phyloP scores from a whole-genome alignment of 2,888 invertebrate species.

The Cynaeus angustus region DNA sequence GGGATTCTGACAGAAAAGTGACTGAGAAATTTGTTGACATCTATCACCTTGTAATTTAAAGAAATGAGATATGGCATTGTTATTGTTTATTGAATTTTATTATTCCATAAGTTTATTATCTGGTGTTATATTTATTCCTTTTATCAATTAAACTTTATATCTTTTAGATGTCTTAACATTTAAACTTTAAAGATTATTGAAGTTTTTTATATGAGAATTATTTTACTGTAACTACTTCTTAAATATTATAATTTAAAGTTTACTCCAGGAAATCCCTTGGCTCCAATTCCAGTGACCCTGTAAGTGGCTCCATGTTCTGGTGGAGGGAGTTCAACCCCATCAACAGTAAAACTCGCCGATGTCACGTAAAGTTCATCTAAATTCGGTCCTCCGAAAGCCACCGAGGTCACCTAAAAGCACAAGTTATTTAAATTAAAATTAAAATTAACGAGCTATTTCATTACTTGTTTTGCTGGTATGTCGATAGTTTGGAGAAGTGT shows the following conservation, averaged over 20 bases:
- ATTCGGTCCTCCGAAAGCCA: conserved; percentile 61
- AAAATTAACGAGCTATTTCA: background rate
- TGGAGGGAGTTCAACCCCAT: conserved; percentile 50
- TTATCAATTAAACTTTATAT: too few relatives aligned
- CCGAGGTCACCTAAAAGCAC: conserved; percentile 59
- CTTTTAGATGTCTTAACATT: too few relatives aligned
- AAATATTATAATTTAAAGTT: conserved; percentile 64
- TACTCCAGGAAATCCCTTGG: conserved; percentile 66
- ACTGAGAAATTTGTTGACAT: background rate
- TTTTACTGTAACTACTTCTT: too few relatives aligned
- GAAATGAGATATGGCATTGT: too few relatives aligned
- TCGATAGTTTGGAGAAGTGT: conserved; percentile 76
- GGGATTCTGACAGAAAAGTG: conserved; percentile 10
- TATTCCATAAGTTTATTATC: too few relatives aligned
- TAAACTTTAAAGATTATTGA: too few relatives aligned
- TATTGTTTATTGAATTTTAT: too few relatives aligned
- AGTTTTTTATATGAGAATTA: too few relatives aligned
- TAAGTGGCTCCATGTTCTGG: conserved; percentile 68
- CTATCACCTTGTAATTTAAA: too few relatives aligned
- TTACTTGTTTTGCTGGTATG: conserved; percentile 79
- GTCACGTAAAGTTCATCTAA: conserved; percentile 61
- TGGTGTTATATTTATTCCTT: too few relatives aligned
- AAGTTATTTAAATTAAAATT: background rate
- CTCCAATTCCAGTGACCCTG: conserved; percentile 66
- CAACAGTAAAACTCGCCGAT: conserved; percentile 58